Evolutionary conservation across 2,113 vertebrate genomes (phyloP), one percentile per base, ranked within the genome.

Genomic region (Halcyon malimbica): DNA sequence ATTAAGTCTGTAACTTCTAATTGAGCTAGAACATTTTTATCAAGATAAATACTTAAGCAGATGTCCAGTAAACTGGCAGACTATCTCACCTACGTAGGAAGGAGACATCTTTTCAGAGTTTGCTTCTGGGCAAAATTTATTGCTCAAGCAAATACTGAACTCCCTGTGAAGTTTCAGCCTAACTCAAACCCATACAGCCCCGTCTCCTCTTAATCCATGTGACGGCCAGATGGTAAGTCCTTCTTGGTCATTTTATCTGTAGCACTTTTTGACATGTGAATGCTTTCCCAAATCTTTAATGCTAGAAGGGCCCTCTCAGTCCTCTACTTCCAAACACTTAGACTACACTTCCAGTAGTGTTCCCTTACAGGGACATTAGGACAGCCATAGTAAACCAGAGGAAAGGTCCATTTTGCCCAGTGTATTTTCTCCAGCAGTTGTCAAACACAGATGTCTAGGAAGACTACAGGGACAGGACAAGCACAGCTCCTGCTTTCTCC

Each of bases 31-130:
- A 79, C 44, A 87, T 59, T 86, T 93, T 91, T 63, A 95, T 21
- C 50, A 90, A 90, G 63, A 35, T 26, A 89, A 93, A 75, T 77
- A 83, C 80, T 95, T 67, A 87, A 90, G 81, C 64, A 91, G 50
- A 29, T 90, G 85, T 83, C 82, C 82, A 67, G 39, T 83, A 80
- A 93, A 67, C 59, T 77, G 53, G 23, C 59, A 82, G 65, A 76
- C 54, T 60, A 16, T 48, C 83, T 84, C 53, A 89, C 44, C 28
- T 63, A 84, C 51, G 35, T 3, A 56, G 35, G 41, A 86, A 67
- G 37, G n/a, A 93, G 57, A 26, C 33, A 79, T 48, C 7, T 68
- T 82, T 79, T 78, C 42, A 46, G 74, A 51, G 41, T 48, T 91
- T 73, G 31, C 48, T 80, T 65, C 57, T 71, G 51, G 46, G 46